Conservation (phyloP, 2,113 vertebrate species). For the Neolamprologus caudopunctatus region DNA sequence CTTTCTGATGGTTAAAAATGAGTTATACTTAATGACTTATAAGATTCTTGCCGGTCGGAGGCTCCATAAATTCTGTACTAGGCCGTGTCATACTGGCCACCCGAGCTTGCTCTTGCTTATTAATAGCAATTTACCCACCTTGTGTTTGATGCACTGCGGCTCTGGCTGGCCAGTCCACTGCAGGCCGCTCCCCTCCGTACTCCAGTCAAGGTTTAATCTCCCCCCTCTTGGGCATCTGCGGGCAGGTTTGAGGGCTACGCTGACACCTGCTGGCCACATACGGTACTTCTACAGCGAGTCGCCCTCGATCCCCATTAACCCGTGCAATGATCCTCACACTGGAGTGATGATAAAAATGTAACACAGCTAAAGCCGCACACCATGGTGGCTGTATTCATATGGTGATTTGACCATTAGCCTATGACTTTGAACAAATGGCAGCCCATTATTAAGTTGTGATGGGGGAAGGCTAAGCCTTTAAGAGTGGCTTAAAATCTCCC, state of each 20-base stretch:
- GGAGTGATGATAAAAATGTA: constrained; percentile 15
- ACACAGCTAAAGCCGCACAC: background rate
- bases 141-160: constrained; percentile 68
- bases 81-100: constrained; percentile 7
- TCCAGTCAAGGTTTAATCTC: constrained; percentile 38
- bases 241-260: constrained; percentile 27
- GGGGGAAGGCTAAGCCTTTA: constrained; percentile 36
- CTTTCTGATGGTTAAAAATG: constrained; percentile 45
- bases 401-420: constrained; percentile 44
- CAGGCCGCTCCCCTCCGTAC: constrained; percentile 56
- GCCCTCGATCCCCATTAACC: constrained; percentile 6
- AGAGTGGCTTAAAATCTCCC: constrained; percentile 46
- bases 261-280: constrained; percentile 48
- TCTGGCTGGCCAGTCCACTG: constrained; percentile 57
- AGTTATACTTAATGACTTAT: constrained; percentile 29
- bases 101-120: constrained; percentile 26
- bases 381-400: constrained; percentile 13
- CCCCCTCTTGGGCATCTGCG: background rate
- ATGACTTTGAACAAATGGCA: constrained; percentile 42
- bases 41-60: background rate
- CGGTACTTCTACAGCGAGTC: background rate
- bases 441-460: constrained; percentile 27
- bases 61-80: constrained; percentile 32
- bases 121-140: constrained; percentile 48
- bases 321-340: constrained; percentile 11